Evolutionary conservation across 2,113 vertebrate genomes (phyloP).

Genomic region (Macquaria ambigua): DNA sequence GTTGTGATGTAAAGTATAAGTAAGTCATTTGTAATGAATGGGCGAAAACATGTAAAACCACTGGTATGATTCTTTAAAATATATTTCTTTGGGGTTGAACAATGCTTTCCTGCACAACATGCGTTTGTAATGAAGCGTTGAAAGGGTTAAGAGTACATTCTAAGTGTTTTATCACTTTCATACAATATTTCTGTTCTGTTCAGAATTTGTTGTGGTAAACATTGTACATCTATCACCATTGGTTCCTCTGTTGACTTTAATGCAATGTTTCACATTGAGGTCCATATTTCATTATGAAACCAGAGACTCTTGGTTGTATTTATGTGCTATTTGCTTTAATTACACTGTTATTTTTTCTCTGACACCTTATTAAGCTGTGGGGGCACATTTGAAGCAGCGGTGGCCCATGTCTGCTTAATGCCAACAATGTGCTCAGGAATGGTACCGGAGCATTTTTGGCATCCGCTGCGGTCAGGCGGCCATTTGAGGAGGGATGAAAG

Average conservation of each 20-base stretch:
- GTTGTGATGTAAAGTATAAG: not conserved
- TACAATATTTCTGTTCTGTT: not conserved
- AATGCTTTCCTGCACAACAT: not conserved
- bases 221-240: not conserved
- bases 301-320: not conserved
- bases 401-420: constrained; percentile 30
- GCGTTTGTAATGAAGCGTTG: not conserved
- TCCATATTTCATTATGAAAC: not conserved
- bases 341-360: constrained; percentile 11
- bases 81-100: not conserved
- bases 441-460: constrained; percentile 44
- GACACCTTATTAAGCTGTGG: constrained; percentile 24
- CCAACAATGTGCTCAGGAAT: constrained; percentile 50
- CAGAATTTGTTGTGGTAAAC: not conserved
- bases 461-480: constrained; percentile 36
- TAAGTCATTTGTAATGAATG: not conserved
- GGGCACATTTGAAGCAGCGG: constrained; percentile 26
- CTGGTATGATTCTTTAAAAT: not conserved
- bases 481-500: constrained; percentile 64
- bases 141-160: not conserved
- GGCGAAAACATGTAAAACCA: not conserved
- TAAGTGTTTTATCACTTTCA: not conserved
- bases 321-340: constrained; percentile 41
- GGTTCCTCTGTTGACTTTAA: not conserved
- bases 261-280: not conserved